Base-by-base conservation (phyloP, 2,888 invertebrate species). In the Habroteleia sp. region DNA sequence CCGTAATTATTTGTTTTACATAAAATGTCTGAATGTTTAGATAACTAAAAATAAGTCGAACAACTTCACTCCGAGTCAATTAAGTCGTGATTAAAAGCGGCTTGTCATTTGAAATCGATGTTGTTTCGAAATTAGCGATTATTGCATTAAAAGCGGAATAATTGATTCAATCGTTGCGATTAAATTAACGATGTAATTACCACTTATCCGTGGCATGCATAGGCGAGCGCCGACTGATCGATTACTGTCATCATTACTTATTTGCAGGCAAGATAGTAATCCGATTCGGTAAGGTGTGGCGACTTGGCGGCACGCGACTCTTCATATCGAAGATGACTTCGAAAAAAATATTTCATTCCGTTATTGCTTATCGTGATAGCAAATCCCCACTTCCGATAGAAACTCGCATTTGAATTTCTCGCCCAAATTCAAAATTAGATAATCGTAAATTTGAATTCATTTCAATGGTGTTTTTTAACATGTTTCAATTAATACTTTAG, bases 111-210 rank as follows among this genome's bases (percentile, higher is more conserved):
- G 71, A 29, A 27, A 20, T 31, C 16, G 46, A 39, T 50, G 60
- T 71, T 65, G 41, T 65, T 65, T 56, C 44, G 50, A 56, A 72
- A 60, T 25, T 52, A 37, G 39, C 65, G 50, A 60, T 73, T 52
- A 66, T 46, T 60, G 65, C 50, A 73, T 73, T 65, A 73, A 66
- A 66, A 27, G 65, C 65, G 58, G 50, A 65, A 73, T 66, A 66
- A 73, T 73, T 66, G 44, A 73, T 66, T 65, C 65, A 52, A 65
- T 63, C 73, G 44, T 60, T 52, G 73, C 73, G 65, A 73, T 73
- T 73, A 65, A 65, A 73, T 73, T 60, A 73, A 73, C 65, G 65
- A 73, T 63, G 73, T 73, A 73, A 73, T 73, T 73, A 73, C 65
- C 73, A 65, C 58, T 73, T 63, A 50, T 65, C 31, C 56, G 8